Percentiles rank a stretch among this genome's conserved stretches.
phyloP scores from a whole-genome alignment of 2,888 invertebrate species.

The Nymphalis urticae region DNA sequence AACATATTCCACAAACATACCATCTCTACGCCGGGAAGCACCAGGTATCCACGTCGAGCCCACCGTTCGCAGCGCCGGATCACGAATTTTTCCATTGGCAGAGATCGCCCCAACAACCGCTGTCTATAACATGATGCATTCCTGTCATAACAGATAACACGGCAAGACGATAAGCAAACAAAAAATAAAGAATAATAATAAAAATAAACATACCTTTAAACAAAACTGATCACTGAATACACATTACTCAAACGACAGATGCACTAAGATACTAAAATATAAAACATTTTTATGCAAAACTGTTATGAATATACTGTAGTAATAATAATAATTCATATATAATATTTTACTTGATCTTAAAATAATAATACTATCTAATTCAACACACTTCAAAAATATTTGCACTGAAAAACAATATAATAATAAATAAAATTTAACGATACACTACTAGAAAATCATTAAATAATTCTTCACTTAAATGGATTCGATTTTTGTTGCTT shows the following conservation, averaged over 20 bases:
- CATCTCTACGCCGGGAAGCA: slow-evolving; percentile 92
- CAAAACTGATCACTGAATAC: not conserved
- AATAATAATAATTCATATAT: too few species aligned
- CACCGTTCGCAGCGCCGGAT: slow-evolving; percentile 92
- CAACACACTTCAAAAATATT: too few species aligned
- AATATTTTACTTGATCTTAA: too few species aligned
- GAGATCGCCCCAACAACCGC: slow-evolving; percentile 96
- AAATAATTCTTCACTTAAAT: too few species aligned
- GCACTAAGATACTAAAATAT: not conserved
- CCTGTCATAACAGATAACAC: slow-evolving; percentile 61
- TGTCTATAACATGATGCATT: slow-evolving; percentile 92
- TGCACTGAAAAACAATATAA: too few species aligned
- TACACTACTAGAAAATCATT: too few species aligned
- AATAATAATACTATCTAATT: too few species aligned
- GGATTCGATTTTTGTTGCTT: too few species aligned
- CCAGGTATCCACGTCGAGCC: slow-evolving; percentile 86
- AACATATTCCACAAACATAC: slow-evolving; percentile 97
- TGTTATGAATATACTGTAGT: too few species aligned
- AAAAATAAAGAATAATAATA: slow-evolving; percentile 14
- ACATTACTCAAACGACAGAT: not conserved
- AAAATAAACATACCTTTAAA: slow-evolving; percentile 20
- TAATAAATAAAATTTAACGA: too few species aligned
- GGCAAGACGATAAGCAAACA: not conserved
- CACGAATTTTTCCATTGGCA: slow-evolving; percentile 98
- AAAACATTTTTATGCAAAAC: too few species aligned